These are phyloP conservation scores for Drosophila niveifrons DNA, from an alignment of 2,888 invertebrate genomes.

Conservation along the genomic window DNA sequence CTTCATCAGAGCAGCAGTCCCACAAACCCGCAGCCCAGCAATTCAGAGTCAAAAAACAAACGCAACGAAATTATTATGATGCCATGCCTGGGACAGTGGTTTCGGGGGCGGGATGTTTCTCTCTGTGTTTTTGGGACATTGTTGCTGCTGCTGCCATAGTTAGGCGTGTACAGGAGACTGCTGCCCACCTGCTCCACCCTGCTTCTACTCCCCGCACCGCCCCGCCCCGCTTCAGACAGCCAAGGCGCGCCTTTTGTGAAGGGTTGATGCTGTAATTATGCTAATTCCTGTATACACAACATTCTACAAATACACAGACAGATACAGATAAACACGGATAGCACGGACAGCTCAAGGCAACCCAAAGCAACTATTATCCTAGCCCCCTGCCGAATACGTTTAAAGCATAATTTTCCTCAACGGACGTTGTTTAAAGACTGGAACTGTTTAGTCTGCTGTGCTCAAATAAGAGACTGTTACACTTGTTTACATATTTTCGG, in stretches of 20 bases:
- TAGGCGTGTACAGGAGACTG: constrained; percentile 11
- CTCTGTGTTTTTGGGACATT: constrained; percentile 30
- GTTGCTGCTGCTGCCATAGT: constrained; percentile 24
- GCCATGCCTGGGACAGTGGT: constrained; percentile 20
- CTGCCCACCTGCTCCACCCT: constrained; percentile 26
- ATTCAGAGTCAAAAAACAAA: constrained; percentile 48
- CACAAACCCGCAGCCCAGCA: constrained; percentile 13
- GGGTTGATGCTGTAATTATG: constrained; percentile 71
- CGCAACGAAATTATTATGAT: constrained; percentile 67
- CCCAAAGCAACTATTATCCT: constrained; percentile 21
- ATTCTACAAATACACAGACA: constrained; percentile 46
- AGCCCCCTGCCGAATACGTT: constrained; percentile 2
- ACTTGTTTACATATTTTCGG: too few relatives aligned
- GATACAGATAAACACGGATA: constrained; percentile 33
- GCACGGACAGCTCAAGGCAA: constrained; percentile 4
- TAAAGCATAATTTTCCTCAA: constrained; percentile 24
- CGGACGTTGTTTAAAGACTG: constrained; percentile 34
- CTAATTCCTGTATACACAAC: constrained; percentile 66
- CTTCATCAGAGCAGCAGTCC: constrained; percentile 37
- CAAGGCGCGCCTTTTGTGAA: constrained; percentile 33
- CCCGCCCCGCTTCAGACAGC: not conserved
- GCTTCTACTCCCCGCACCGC: not conserved
- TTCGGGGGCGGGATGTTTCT: not conserved
- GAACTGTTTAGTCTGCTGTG: not conserved
- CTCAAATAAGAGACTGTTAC: too few relatives aligned